Evolutionary conservation across 1,140 invertebrate species (phyloP).

Genomic region (Drosophila sucinea): DNA sequence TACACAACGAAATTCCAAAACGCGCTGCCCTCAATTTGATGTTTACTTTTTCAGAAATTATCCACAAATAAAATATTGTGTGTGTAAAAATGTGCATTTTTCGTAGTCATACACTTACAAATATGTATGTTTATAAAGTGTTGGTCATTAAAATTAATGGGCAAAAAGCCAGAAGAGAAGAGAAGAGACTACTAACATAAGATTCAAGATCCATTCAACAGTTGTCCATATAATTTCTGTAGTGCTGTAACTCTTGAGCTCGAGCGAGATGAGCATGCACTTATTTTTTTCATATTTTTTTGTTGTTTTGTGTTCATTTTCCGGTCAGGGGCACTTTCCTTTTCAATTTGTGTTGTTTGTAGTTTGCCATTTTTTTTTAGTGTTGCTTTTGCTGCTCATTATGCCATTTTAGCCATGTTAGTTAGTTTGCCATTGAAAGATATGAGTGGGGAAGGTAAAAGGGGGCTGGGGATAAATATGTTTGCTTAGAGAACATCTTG

Average conservation of each 20-base stretch:
- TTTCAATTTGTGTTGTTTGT: constrained; percentile 56
- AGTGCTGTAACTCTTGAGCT: constrained; percentile 16
- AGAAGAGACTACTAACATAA: constrained; percentile 33
- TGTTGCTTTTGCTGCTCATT: constrained; percentile 44
- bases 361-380: constrained; percentile 39
- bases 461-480: constrained; percentile 47
- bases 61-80: background rate
- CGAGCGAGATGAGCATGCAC: constrained; percentile 66
- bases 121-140: constrained; percentile 15
- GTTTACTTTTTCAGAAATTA: constrained; percentile 10
- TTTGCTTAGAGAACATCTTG: constrained; percentile 46
- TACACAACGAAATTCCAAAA: constrained; percentile 35
- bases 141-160: constrained; percentile 67
- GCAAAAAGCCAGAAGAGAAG: constrained; percentile 14
- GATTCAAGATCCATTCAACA: constrained; percentile 29
- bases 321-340: constrained; percentile 79
- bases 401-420: constrained; percentile 70
- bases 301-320: constrained; percentile 43
- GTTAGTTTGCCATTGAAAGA: constrained; percentile 54
- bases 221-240: constrained; percentile 16
- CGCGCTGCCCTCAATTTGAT: constrained; percentile 15
- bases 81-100: constrained; percentile 23
- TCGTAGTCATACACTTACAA: background rate
- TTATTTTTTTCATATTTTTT: constrained; percentile 40
- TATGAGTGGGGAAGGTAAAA: constrained; percentile 48